Conservation (phyloP, 2,888 invertebrate genomes). For the Brassicogethes aeneus region DNA sequence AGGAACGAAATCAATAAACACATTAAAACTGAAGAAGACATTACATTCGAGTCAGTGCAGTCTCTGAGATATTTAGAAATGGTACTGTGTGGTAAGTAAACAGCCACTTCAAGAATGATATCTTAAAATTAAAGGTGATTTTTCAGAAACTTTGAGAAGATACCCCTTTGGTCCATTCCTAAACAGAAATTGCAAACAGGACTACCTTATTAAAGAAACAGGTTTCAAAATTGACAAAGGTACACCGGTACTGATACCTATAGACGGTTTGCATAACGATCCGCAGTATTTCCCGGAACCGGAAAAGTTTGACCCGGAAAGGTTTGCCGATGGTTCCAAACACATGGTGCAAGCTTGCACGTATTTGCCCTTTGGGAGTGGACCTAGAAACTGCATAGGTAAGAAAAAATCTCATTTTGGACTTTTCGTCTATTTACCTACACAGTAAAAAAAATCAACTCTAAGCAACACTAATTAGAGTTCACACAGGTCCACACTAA, state of each 20-base stretch:
- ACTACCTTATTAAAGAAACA: slow-evolving; percentile 34
- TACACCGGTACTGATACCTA: slow-evolving; percentile 35
- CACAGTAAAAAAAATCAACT: too few species aligned
- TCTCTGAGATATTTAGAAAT: slow-evolving; percentile 46
- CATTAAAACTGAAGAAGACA: slow-evolving; percentile 29
- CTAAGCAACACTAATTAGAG: too few species aligned
- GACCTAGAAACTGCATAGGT: slow-evolving; percentile 37
- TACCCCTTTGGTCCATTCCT: slow-evolving; percentile 37
- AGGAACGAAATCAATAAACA: slow-evolving; percentile 38
- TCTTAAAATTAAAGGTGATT: too few species aligned
- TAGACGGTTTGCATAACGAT: slow-evolving; percentile 33
- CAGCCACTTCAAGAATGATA: not conserved
- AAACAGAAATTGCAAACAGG: slow-evolving; percentile 25
- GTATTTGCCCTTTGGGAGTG: slow-evolving; percentile 35
- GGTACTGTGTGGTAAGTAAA: slow-evolving; percentile 38
- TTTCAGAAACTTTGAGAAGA: slow-evolving; percentile 39
- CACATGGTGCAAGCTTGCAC: slow-evolving; percentile 18
- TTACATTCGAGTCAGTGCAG: slow-evolving; percentile 42
- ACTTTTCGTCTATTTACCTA: too few species aligned
- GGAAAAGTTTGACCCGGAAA: slow-evolving; percentile 39
- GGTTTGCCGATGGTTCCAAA: slow-evolving; percentile 35
- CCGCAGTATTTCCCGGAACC: slow-evolving; percentile 38
- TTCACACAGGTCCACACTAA: too few species aligned
- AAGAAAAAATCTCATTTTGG: slow-evolving; percentile 7
- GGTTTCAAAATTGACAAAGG: slow-evolving; percentile 37